Evolutionary conservation across 2,797 vertebrate genomes (phyloP), one percentile per base, ranked within the genome.

Genomic region (Adrianichthys oophorus): DNA sequence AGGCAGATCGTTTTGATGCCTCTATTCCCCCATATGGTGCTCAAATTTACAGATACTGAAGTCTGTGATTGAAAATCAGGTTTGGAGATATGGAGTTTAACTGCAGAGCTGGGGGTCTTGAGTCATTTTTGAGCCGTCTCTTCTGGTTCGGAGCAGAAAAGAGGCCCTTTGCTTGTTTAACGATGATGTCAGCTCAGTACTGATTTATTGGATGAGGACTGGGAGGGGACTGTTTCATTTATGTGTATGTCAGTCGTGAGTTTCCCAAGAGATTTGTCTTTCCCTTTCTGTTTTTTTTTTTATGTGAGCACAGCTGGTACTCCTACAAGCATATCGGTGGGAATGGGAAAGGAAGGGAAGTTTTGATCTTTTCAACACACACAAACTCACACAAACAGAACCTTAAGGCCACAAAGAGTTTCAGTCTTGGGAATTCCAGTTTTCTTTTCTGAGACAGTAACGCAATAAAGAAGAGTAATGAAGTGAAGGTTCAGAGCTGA

Each of bases 281-380:
- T 37, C 32, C 32, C 12, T 37, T 37, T 37, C 32, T 37, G 69
- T 63, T 79, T 71, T 26, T 26, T n/a, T 79, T 80, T 81, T 80
- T 74, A 89, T 88, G 83, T 79, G 73, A 82, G 77, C 76, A 84
- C 89, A 91, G 88, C 87, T 91, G 86, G 86, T 84, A 85, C 78
- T 73, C 74, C 73, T 80, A 79, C 76, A 67, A 68, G 64, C 77
- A 60, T 73, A 78, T 82, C 76, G 55, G 52, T 71, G 81, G 79
- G 82, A 85, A 70, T 76, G 71, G 84, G 74, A 75, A 63, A 78
- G 86, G 86, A 89, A 85, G 81, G 84, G 78, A 86, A 75, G 84
- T 82, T 77, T 77, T 65, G 60, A 68, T 70, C 68, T 50, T 52
- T 52, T 23, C 42, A 42, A 45, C 24, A 48, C 41, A 24, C 4